Evolutionary conservation across 2,113 vertebrate species (phyloP).

Genomic region (Oceanodroma tethys): DNA sequence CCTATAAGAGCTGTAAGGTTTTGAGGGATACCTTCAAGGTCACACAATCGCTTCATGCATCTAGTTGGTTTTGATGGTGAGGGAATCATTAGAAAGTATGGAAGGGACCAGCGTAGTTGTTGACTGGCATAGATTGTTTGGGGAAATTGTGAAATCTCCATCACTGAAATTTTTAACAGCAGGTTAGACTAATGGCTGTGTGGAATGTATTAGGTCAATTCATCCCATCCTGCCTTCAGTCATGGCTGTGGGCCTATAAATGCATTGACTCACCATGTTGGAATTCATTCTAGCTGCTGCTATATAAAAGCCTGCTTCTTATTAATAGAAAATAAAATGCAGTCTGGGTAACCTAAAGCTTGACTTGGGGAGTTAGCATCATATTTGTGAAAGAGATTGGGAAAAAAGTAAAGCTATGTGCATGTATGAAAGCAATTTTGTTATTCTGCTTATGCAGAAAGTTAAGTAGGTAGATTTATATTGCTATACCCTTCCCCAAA

Average conservation of each 20-base stretch:
- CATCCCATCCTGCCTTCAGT: background rate
- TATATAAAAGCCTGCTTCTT: background rate
- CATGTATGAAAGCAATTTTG: background rate
- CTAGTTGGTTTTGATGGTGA: background rate
- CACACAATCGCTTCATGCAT: background rate
- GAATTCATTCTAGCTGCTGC: background rate
- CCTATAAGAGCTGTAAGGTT: background rate
- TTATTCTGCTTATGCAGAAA: background rate
- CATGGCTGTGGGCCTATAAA: background rate
- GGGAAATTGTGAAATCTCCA: background rate
- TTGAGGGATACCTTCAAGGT: background rate
- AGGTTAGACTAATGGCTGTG: background rate
- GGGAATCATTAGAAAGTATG: background rate
- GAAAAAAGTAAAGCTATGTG: background rate
- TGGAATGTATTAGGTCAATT: background rate
- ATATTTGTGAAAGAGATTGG: background rate
- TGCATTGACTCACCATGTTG: background rate
- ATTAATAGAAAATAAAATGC: background rate
- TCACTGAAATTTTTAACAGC: background rate
- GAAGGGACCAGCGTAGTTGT: background rate
- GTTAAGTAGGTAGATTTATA: background rate
- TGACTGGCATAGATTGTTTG: background rate
- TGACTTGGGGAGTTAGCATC: background rate
- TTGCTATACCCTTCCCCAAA: background rate
- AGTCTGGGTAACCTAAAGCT: background rate